Base-by-base conservation (phyloP, 2,113 vertebrate genomes). In the Alectura lathami region DNA sequence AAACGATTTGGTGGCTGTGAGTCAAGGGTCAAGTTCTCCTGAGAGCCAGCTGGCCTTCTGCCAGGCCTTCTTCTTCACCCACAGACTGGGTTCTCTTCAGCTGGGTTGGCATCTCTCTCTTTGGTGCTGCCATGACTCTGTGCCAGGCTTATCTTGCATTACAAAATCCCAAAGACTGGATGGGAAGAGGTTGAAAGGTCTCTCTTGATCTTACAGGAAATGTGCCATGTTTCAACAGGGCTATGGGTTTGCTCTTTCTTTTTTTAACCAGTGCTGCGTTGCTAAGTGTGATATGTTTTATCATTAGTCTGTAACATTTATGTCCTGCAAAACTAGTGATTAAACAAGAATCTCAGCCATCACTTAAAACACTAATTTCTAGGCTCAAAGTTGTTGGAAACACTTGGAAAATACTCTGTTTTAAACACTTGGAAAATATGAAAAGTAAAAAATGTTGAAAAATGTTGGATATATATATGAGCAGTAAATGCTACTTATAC, bases 81-180 rank as follows among this genome's bases (percentile, higher is more conserved):
- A 43, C 48, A 88, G 48, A 56, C 70, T 66, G 21, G 9, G 86
- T 93, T 93, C 56, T 74, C 82, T 93, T 91, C 43, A 87, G 63
- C 85, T 82, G 7, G 60, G 30, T 67, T 92, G 94, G 56, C 54
- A 43, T 80, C 67, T 90, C 50, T 63, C 50, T 88, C 54, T 91
- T 91, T 32, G 54, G 64, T 83, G 84, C 47, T 70, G 47, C 64
- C 74, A 82, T 84, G 81, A 89, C 57, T 70, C 17, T 59, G 7
- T 83, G 74, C 79, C 80, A 94, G n/a, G 18, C 70, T 94, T 88
- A 78, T 91, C 85, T 95, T 26, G 2, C 51, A 26, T 93, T 94
- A 87, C 60, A 91, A 87, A 96, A 56, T 92, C 63, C 68, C 42
- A 56, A 79, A 70, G 21, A 30, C 36, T 80, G 30, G 27, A 17